Conservation (phyloP, 2,888 invertebrate species). For the Eristalinus aeneus region DNA sequence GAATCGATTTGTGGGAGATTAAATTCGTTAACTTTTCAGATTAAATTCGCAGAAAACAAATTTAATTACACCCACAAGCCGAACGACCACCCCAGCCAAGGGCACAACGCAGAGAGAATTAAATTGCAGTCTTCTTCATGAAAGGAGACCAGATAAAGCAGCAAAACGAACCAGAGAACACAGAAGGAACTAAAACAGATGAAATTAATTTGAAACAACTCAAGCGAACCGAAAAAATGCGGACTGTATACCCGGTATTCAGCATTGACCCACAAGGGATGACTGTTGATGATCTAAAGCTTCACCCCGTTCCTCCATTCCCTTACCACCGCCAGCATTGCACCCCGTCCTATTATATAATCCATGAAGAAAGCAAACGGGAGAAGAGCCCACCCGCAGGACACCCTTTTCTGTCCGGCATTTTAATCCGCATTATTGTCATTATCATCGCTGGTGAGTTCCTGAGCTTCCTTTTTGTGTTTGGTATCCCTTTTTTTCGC, state of each 20-base stretch:
- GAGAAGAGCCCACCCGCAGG: constrained; percentile 3
- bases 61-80: constrained; percentile 27
- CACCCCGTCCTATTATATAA: background rate
- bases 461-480: constrained; percentile 26
- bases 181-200: constrained; percentile 39
- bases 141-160: constrained; percentile 28
- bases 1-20: constrained; percentile 46
- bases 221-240: constrained; percentile 40
- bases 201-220: constrained; percentile 63
- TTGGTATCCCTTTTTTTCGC: constrained; percentile 38
- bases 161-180: constrained; percentile 13
- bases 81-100: background rate
- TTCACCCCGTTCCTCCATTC: background rate
- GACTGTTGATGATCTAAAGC: constrained; percentile 48
- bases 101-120: constrained; percentile 14
- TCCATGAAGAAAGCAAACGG: background rate
- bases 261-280: constrained; percentile 41
- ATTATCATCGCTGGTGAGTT: constrained; percentile 51
- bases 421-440: constrained; percentile 66
- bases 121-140: constrained; percentile 13
- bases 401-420: constrained; percentile 14
- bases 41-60: constrained; percentile 23
- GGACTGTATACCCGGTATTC: constrained; percentile 25
- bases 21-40: constrained; percentile 41
- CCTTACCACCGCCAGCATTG: too few relatives aligned